Evolutionary conservation across 2,888 invertebrate species (phyloP).

Genomic region (Leptinotarsa tumamoca): DNA sequence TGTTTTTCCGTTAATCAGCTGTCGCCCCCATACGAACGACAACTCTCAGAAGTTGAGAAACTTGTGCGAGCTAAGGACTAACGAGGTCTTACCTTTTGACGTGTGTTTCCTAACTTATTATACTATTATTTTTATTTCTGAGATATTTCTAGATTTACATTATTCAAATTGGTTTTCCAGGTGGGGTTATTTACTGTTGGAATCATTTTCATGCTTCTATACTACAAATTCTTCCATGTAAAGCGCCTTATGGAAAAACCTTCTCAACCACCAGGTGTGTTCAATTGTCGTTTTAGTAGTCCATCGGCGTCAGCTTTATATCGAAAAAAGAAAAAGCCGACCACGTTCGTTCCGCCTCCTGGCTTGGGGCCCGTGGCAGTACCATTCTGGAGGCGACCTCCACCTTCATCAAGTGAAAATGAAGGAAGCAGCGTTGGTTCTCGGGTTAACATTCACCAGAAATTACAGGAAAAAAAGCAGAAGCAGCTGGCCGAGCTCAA

Average conservation of each 20-base stretch:
- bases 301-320: constrained; percentile 67
- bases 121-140: too few relatives aligned
- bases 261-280: constrained; percentile 78
- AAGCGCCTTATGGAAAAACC: constrained; percentile 69
- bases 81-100: too few relatives aligned
- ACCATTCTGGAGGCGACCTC: constrained; percentile 82
- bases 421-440: constrained; percentile 78
- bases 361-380: constrained; percentile 68
- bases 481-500: constrained; percentile 86
- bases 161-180: constrained; percentile 8
- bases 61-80: too few relatives aligned
- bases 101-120: too few relatives aligned
- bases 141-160: too few relatives aligned
- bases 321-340: constrained; percentile 91
- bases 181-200: constrained; percentile 70
- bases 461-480: constrained; percentile 88
- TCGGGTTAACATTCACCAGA: constrained; percentile 86
- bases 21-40: too few relatives aligned
- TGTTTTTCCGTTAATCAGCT: too few relatives aligned
- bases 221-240: constrained; percentile 88
- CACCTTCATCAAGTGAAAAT: constrained; percentile 79
- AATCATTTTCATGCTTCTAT: constrained; percentile 77
- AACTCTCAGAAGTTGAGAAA: too few relatives aligned
- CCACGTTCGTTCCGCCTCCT: constrained; percentile 83
- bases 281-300: constrained; percentile 87